Evolutionary conservation across 2,113 vertebrate genomes (phyloP), one percentile per base, ranked within the genome.

Genomic region (Lates calcarifer): DNA sequence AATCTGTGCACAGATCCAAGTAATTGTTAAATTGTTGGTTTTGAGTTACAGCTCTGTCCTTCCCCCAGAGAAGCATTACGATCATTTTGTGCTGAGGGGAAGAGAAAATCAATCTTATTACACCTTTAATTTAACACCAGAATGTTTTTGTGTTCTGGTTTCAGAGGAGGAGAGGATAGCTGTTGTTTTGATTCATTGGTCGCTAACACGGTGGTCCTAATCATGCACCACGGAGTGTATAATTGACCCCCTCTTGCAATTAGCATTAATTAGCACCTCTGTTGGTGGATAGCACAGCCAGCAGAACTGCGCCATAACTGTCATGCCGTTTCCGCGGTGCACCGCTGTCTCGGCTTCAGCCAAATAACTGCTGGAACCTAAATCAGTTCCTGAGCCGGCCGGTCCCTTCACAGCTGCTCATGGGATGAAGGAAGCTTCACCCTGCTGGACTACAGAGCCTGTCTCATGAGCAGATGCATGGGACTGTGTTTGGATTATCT

Each of bases 221-320:
- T 90, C 87, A 85, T 72, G 82, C 80, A 88, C 83, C 79, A 81
- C 58, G 78, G 82, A 90, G 83, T 89, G 86, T 82, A 79, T 90
- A 92, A 93, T 90, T 91, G 89, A 91, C 79, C 84, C 81, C 87
- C 70, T 87, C 71, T 81, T 76, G 81, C 86, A 90, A 85, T 93
- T 93, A 93, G 82, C 90, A 89, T 93, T 92, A 87, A 93, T 93
- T 92, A 92, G 78, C 90, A 89, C 90, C 89, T 93, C 85, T 89
- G 90, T 86, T 88, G 89, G 84, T 79, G 60, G 79, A 90, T 72
- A 65, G 76, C 66, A 79, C 75, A 88, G 88, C 83, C 72, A 86
- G 84, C 86, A 82, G 68, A 90, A 78, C 56, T 86, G 83, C 83
- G 79, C 41, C 82, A 83, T 83, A 64, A 83, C 81, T 35, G 83